Evolutionary conservation across 1,140 invertebrate species (phyloP).

Genomic region (Drosophila dunni): DNA sequence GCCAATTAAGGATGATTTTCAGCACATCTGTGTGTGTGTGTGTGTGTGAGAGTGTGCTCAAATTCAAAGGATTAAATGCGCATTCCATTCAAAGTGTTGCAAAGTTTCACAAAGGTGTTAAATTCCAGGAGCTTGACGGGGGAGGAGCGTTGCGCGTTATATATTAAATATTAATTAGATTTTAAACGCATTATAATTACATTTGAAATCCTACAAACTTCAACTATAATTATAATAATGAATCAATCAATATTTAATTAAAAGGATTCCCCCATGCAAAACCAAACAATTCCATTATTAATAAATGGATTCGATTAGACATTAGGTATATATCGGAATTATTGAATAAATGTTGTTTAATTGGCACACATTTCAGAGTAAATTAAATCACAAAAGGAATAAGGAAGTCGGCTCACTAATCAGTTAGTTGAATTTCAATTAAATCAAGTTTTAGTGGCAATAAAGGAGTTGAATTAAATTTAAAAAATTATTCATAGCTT

Average conservation of each 20-base stretch:
- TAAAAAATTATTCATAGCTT: no score
- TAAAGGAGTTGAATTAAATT: no score
- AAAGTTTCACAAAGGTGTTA: constrained; percentile 1
- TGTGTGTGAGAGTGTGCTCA: background rate
- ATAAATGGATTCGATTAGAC: no score
- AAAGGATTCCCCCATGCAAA: background rate
- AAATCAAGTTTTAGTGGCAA: no score
- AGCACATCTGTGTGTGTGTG: no score
- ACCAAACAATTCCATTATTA: no score
- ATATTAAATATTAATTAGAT: constrained; percentile 1
- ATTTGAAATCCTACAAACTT: background rate
- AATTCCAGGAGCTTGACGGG: background rate
- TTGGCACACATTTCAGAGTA: no score
- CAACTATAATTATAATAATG: background rate
- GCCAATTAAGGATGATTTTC: constrained; percentile 37
- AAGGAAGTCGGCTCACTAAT: no score
- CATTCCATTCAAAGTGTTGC: constrained; percentile 20
- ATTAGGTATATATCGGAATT: no score
- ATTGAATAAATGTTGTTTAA: no score
- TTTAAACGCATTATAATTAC: constrained; percentile 9
- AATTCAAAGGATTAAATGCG: constrained; percentile 34
- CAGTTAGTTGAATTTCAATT: no score
- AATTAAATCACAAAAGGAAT: no score
- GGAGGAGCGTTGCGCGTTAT: background rate
- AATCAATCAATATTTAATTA: background rate